phyloP scores from a whole-genome alignment of 2,888 invertebrate genomes.

The Ellobium chinense region DNA sequence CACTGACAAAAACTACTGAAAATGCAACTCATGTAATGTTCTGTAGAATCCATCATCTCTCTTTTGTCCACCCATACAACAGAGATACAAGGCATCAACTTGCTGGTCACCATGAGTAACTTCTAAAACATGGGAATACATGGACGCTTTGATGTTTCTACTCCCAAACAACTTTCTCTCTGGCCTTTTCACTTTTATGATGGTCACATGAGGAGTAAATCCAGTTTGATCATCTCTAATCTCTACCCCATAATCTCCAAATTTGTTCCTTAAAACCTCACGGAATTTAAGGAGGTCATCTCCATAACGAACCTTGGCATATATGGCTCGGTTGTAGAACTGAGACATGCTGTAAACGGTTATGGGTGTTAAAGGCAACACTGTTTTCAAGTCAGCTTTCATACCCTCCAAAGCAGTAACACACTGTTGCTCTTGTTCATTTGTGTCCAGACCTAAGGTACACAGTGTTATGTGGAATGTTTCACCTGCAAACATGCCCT shows the following conservation, averaged over 20 bases:
- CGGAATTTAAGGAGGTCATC: slow-evolving; percentile 70
- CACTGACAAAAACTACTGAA: too few species aligned
- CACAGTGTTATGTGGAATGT: slow-evolving; percentile 78
- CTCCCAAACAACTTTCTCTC: slow-evolving; percentile 68
- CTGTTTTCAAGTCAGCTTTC: slow-evolving; percentile 56
- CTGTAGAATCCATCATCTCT: slow-evolving; percentile 77
- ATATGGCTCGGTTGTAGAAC: slow-evolving; percentile 78
- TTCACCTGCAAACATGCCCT: slow-evolving; percentile 72
- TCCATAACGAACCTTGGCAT: slow-evolving; percentile 72
- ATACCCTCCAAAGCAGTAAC: slow-evolving; percentile 59
- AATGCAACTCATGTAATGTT: slow-evolving; percentile 46
- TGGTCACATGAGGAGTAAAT: slow-evolving; percentile 79
- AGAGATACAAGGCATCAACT: slow-evolving; percentile 75
- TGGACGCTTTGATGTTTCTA: slow-evolving; percentile 71
- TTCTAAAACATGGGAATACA: slow-evolving; percentile 71
- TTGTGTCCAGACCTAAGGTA: slow-evolving; percentile 75
- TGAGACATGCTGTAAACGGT: slow-evolving; percentile 71
- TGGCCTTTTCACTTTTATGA: slow-evolving; percentile 77
- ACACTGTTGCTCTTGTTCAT: slow-evolving; percentile 65
- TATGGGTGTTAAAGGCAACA: slow-evolving; percentile 61
- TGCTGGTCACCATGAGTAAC: slow-evolving; percentile 72
- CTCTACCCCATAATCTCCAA: slow-evolving; percentile 69
- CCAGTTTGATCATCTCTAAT: slow-evolving; percentile 76
- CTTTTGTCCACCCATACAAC: slow-evolving; percentile 74
- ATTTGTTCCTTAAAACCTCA: slow-evolving; percentile 66